Evolutionary conservation across 92 coral and sea anemone species (phyloP), one percentile per base, ranked within the genome.

Genomic region (Porites evermanni): DNA sequence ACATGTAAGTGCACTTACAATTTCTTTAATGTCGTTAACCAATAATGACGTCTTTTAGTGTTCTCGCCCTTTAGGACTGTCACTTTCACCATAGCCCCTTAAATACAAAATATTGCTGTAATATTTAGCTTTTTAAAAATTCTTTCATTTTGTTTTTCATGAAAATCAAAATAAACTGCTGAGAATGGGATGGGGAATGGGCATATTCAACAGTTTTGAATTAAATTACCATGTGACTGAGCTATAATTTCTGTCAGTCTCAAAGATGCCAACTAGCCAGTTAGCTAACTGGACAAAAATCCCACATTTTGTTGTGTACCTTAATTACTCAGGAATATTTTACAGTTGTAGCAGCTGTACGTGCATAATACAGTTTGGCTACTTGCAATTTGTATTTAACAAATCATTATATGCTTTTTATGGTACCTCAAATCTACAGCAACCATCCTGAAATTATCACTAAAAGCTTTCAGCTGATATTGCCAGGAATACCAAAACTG

Each of bases 61-160:
- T 47, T 81, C 84, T 53, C 60, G 74, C 61, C 92, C 95, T 56
- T 38, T 53, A 20, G 99, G 99, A 51, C 88, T 90, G 72, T 94
- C 98, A 93, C 99, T 96, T 69, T 93, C 96, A 68, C 98, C 99
- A 93, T 93, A 96, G 0, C 99, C 98, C 81, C 99, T 96, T 78
- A 16, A 69, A 54, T 52, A 23, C 2, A 10, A 56, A 11, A 56
- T 10, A 10, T 0, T 56, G 13, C 14, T 56, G 3, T 56, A 56
- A 12, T 0, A 38, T 38, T 38, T 38, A 38, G 44, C 44, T 38
- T 38, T 38, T 38, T 38, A 38, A 38, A 38, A 38, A 38, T 38
- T 38, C 44, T 38, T 3, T 38, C 3, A 3, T 4, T 38, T 38
- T 38, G 44, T 38, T 38, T 26, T 38, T 56, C 12, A 9, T 12